These are phyloP conservation scores for Oryzias javanicus DNA, from an alignment of 2,113 vertebrate genomes.

Conservation along the genomic window DNA sequence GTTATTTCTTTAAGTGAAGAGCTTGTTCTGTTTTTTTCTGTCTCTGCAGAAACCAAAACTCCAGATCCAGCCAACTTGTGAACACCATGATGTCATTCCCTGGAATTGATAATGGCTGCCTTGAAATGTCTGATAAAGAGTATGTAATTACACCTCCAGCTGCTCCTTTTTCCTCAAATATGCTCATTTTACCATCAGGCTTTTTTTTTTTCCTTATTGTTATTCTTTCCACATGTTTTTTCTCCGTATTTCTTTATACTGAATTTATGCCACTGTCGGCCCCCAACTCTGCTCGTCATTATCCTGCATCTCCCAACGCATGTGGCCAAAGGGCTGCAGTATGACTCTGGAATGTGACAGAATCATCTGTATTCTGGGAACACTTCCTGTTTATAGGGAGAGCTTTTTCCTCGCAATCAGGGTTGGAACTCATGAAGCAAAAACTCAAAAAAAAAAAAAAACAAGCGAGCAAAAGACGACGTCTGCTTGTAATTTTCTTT, in stretches of 20 bases:
- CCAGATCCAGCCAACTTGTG: constrained; percentile 74
- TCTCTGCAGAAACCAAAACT: constrained; percentile 82
- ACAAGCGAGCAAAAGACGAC: constrained; percentile 10
- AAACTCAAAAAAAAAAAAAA: constrained; percentile 32
- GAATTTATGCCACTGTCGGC: constrained; percentile 6
- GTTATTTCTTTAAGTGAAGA: not conserved
- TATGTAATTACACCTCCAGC: constrained; percentile 54
- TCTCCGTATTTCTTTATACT: constrained; percentile 38
- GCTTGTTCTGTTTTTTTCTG: constrained; percentile 6
- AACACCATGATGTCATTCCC: constrained; percentile 86
- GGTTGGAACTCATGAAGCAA: constrained; percentile 65
- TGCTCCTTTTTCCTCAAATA: constrained; percentile 1
- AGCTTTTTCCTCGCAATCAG: constrained; percentile 64
- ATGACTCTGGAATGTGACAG: constrained; percentile 34
- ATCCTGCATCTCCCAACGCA: constrained; percentile 35
- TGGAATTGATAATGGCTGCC: constrained; percentile 85
- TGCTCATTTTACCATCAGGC: not conserved
- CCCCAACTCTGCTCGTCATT: constrained; percentile 27
- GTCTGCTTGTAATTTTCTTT: constrained; percentile 8
- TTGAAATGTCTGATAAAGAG: constrained; percentile 60
- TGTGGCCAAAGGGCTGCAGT: constrained; percentile 53
- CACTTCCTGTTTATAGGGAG: constrained; percentile 63
- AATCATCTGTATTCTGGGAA: constrained; percentile 74
- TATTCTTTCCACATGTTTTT: constrained; percentile 32
- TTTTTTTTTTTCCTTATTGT: constrained; percentile 30